Evolutionary conservation across 1,140 invertebrate genomes (phyloP).

Genomic region (Ostrea denselamellosa): DNA sequence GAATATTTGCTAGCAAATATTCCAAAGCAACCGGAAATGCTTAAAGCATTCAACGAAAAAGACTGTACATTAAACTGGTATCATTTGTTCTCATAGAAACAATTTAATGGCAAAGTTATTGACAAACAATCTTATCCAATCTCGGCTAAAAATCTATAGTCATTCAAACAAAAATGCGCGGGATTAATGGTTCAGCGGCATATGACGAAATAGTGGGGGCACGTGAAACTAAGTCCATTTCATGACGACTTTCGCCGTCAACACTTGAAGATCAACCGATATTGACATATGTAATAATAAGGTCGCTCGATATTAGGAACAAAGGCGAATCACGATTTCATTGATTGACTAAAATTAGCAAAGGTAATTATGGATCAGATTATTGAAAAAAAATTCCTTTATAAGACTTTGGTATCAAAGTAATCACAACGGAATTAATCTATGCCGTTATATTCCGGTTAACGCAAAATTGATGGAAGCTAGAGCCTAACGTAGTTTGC

Average conservation of each 20-base stretch:
- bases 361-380: slow-evolving; percentile 19
- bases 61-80: neutral
- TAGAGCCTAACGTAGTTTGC: no score
- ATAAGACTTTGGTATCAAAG: neutral
- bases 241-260: slow-evolving; percentile 17
- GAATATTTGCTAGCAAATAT: slow-evolving; percentile 4
- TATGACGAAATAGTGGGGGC: slow-evolving; percentile 1
- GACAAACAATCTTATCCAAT: slow-evolving; percentile 32
- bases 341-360: slow-evolving; percentile 15
- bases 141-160: slow-evolving; percentile 27
- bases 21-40: neutral
- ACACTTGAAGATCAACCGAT: slow-evolving; percentile 13
- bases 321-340: slow-evolving; percentile 24
- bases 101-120: slow-evolving; percentile 33
- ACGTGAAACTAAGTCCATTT: neutral
- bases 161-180: neutral
- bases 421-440: neutral
- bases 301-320: slow-evolving; percentile 16
- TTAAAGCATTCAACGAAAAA: slow-evolving; percentile 21
- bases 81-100: slow-evolving; percentile 32
- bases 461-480: no score
- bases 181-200: slow-evolving; percentile 6
- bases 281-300: slow-evolving; percentile 30
- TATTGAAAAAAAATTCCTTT: neutral
- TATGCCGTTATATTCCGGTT: neutral